A percentile compares a stretch with the other conserved stretches of the same genome.
Conservation (phyloP, 1,140 invertebrate genomes). For the Camponotus pennsylvanicus region DNA sequence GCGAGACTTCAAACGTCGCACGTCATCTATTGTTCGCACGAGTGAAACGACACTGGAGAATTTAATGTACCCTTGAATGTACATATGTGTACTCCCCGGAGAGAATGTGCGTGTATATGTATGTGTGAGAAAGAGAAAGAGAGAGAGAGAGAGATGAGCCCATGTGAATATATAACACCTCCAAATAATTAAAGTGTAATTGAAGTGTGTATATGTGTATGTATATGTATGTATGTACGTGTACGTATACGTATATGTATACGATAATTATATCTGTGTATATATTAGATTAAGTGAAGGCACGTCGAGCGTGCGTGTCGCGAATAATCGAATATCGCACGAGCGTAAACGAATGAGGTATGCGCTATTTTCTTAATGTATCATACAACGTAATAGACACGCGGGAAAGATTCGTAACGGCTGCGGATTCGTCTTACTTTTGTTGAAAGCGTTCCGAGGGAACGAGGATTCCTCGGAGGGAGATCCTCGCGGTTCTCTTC, state of each 20-base stretch:
- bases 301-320: conserved; percentile 46
- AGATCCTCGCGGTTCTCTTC: background rate
- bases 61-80: conserved; percentile 44
- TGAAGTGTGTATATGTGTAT: conserved; percentile 49
- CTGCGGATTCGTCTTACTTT: conserved; percentile 2
- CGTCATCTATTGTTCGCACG: conserved; percentile 16
- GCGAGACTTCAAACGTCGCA: conserved; percentile 31
- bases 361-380: conserved; percentile 62
- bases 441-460: too few relatives aligned
- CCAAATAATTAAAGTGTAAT: conserved; percentile 7
- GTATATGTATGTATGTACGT: conserved; percentile 42
- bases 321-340: conserved; percentile 36
- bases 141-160: background rate
- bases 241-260: conserved; percentile 60
- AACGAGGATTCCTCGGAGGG: too few relatives aligned
- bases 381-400: conserved; percentile 49
- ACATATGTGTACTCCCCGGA: conserved; percentile 33
- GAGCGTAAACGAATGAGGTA: conserved; percentile 59
- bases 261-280: conserved; percentile 44
- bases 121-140: background rate
- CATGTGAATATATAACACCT: conserved; percentile 25
- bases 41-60: conserved; percentile 23
- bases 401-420: background rate
- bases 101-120: background rate
- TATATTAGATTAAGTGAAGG: conserved; percentile 45